Percentiles rank a stretch among this genome's conserved stretches.
Evolutionary conservation across 2,797 vertebrate genomes (phyloP).

Genomic region (Trichosurus vulpecula): DNA sequence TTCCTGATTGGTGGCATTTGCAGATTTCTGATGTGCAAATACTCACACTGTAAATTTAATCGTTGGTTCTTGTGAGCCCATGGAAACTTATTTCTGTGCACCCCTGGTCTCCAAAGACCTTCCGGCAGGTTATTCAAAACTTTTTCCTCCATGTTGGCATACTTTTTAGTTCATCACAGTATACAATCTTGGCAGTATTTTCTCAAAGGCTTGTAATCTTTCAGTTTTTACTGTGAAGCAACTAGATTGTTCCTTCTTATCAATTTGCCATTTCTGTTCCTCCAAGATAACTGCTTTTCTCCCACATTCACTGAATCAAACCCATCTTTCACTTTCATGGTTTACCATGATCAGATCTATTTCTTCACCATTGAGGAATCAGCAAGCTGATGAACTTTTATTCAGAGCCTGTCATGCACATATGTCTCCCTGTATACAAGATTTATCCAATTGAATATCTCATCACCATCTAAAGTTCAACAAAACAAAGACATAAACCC

Average conservation of each 20-base stretch:
- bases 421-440: background rate
- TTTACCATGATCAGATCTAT: slow-evolving; percentile 9
- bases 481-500: background rate
- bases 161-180: background rate
- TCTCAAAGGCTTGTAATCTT: background rate
- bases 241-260: background rate
- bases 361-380: background rate
- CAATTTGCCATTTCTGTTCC: background rate
- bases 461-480: background rate
- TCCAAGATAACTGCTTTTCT: slow-evolving; percentile 52
- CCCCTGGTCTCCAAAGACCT: background rate
- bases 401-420: slow-evolving; percentile 15
- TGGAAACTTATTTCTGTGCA: background rate
- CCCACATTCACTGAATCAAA: background rate
- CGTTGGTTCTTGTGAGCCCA: background rate
- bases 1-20: background rate
- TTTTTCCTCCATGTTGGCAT: background rate
- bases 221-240: background rate
- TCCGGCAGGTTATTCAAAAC: background rate
- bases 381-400: background rate
- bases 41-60: background rate
- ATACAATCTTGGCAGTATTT: background rate
- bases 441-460: background rate
- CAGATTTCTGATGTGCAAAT: background rate
- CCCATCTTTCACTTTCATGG: background rate